Conservation (phyloP, 2,797 vertebrate genomes). For the Hemitrygon akajei region DNA sequence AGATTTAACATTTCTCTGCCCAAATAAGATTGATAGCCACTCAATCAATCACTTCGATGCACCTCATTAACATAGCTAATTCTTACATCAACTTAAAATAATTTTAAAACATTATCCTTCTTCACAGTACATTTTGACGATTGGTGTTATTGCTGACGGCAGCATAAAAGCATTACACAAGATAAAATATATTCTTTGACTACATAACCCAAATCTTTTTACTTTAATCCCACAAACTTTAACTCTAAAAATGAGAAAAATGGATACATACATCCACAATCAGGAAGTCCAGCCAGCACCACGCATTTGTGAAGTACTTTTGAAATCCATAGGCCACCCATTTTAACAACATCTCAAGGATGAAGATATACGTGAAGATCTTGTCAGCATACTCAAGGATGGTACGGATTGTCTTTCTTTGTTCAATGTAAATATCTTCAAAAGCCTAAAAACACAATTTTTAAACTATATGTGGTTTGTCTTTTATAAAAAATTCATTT, state of each 20-base stretch:
- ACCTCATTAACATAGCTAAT: not conserved
- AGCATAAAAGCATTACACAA: too few relatives aligned
- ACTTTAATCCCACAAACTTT: too few relatives aligned
- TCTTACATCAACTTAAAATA: not conserved
- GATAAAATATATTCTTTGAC: not conserved
- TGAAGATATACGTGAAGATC: conserved; percentile 98
- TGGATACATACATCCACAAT: conserved; percentile 92
- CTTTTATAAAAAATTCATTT: not conserved
- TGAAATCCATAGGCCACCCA: conserved; percentile 96
- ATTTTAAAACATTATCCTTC: not conserved
- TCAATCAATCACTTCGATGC: not conserved
- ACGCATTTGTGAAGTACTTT: conserved; percentile 98
- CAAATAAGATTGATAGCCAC: not conserved
- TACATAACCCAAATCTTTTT: too few relatives aligned
- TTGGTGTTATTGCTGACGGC: not conserved
- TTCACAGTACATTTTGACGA: not conserved
- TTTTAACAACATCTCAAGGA: conserved; percentile 97
- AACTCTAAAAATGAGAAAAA: conserved; percentile 34
- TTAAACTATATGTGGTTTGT: not conserved
- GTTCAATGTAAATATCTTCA: conserved; percentile 96
- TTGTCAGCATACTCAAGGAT: conserved; percentile 92
- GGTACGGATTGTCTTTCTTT: conserved; percentile 83
- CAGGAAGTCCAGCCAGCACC: conserved; percentile 99
- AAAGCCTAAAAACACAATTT: conserved; percentile 70
- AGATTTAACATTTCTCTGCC: not conserved